Conservation (phyloP, 2,888 invertebrate species). For the Boloria selene region DNA sequence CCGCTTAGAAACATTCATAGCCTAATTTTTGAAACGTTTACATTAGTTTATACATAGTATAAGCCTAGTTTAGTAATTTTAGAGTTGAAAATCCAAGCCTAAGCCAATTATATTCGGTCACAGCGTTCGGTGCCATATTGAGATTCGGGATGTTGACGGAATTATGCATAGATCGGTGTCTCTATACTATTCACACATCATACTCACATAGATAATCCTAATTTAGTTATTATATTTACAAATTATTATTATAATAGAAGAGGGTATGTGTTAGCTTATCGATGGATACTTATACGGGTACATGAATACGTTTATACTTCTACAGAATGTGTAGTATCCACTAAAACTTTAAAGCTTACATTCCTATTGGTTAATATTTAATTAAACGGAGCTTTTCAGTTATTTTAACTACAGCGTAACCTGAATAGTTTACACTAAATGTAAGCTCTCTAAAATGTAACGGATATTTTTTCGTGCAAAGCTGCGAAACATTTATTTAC, state of each 20-base stretch:
- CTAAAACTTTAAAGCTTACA: not conserved
- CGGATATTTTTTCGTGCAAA: constrained; percentile 14
- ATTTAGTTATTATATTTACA: no score
- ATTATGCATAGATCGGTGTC: not conserved
- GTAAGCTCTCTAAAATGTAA: constrained; percentile 10
- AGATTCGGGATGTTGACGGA: constrained; percentile 1
- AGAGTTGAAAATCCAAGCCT: constrained; percentile 5
- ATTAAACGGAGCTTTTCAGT: no score
- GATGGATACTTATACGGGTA: no score
- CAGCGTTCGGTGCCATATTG: not conserved
- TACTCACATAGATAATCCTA: no score
- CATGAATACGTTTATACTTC: no score
- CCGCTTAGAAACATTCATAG: not conserved
- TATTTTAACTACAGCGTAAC: not conserved
- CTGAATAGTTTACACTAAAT: not conserved
- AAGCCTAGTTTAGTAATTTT: constrained; percentile 6
- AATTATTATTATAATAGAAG: not conserved
- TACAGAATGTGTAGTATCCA: no score
- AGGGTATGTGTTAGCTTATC: no score
- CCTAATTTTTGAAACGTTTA: not conserved
- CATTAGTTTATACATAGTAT: not conserved
- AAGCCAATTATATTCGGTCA: constrained; percentile 15
- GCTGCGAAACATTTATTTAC: constrained; percentile 16
- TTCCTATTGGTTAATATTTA: constrained; percentile 1
- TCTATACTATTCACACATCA: no score